Percentiles rank a stretch among this genome's conserved stretches.
phyloP scores from a whole-genome alignment of 2,888 invertebrate genomes.

The Apamea monoglypha region DNA sequence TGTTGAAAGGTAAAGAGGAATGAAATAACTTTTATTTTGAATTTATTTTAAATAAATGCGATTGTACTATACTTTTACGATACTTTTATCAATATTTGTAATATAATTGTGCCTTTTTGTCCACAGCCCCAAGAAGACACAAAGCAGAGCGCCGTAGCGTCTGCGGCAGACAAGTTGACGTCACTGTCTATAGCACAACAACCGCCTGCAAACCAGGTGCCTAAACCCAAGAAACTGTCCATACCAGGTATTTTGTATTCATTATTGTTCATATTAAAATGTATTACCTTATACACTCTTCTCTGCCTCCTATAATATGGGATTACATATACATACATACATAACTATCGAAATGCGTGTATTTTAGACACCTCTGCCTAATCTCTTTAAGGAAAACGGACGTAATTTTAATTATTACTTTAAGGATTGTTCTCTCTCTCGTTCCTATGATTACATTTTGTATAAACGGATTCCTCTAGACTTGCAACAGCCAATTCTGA shows the following conservation, averaged over 20 bases:
- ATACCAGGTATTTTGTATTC: conserved; percentile 90
- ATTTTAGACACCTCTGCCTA: too few species aligned
- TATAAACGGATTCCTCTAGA: background rate
- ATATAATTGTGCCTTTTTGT: too few species aligned
- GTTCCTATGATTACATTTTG: background rate
- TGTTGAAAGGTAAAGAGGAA: background rate
- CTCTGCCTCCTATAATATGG: too few species aligned
- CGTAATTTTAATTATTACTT: too few species aligned
- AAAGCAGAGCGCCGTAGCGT: conserved; percentile 77
- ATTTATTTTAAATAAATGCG: too few species aligned
- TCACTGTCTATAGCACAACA: conserved; percentile 79
- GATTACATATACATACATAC: too few species aligned
- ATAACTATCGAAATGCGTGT: background rate
- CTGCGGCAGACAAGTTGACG: conserved; percentile 85
- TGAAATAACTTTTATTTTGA: background rate
- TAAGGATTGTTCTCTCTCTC: background rate
- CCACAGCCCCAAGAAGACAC: conserved; percentile 74
- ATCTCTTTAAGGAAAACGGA: too few species aligned
- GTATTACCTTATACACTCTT: too few species aligned
- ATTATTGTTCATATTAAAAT: background rate
- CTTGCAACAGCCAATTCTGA: background rate
- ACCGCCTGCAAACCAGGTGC: conserved; percentile 70
- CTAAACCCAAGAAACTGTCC: conserved; percentile 94
- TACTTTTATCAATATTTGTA: too few species aligned
- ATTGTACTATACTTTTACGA: too few species aligned